A percentile compares a stretch with the other conserved stretches of the same genome.
Evolutionary conservation across 1,140 invertebrate genomes (phyloP).

Genomic region (Drosophila dunni): DNA sequence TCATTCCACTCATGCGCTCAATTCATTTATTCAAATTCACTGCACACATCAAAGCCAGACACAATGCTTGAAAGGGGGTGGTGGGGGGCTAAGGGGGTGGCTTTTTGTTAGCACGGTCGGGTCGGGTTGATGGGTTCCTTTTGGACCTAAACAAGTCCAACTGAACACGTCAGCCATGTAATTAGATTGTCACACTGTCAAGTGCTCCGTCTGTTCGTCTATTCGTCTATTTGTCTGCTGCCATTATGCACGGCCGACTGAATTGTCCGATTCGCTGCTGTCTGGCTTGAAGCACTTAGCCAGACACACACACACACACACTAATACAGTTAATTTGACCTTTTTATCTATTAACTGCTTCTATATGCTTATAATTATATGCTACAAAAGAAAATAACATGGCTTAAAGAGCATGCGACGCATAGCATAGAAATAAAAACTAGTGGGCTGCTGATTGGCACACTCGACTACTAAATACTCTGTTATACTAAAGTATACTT

Average conservation of each 20-base stretch:
- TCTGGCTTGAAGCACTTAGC: slow-evolving; percentile 12
- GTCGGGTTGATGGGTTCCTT: slow-evolving; percentile 3
- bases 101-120: slow-evolving; percentile 4
- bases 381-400: neutral
- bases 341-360: slow-evolving; percentile 27
- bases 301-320: slow-evolving; percentile 1
- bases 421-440: neutral
- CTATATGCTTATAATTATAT: slow-evolving; percentile 6
- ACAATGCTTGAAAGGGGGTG: slow-evolving; percentile 3
- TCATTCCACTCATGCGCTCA: slow-evolving; percentile 69
- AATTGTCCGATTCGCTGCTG: slow-evolving; percentile 42
- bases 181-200: slow-evolving; percentile 80
- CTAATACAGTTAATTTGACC: slow-evolving; percentile 1
- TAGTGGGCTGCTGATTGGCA: too few relatives aligned
- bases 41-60: slow-evolving; percentile 68
- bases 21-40: slow-evolving; percentile 71
- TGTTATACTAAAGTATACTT: too few relatives aligned
- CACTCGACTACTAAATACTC: too few relatives aligned
- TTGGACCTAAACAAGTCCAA: slow-evolving; percentile 33
- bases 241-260: slow-evolving; percentile 61
- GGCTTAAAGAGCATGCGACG: neutral
- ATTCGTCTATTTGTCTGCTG: slow-evolving; percentile 17
- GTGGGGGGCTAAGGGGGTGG: neutral
- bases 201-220: slow-evolving; percentile 37
- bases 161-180: slow-evolving; percentile 73